Evolutionary conservation across 2,797 vertebrate genomes (phyloP).

Genomic region (Alca torda): DNA sequence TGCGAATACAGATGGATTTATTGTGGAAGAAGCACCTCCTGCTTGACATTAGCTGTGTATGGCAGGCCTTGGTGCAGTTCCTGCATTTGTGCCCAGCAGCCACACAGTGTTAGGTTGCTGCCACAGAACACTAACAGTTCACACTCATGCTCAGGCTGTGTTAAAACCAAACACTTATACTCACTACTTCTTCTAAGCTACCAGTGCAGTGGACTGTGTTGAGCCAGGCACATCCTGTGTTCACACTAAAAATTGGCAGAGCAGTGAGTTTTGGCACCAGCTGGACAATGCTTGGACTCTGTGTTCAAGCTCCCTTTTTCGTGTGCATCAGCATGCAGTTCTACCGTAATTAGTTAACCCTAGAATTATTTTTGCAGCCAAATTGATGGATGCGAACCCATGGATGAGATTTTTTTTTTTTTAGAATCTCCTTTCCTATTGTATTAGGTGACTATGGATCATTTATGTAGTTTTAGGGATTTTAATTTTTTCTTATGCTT

Average conservation of each 20-base stretch:
- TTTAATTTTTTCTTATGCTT: neutral
- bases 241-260: neutral
- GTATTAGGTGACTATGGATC: neutral
- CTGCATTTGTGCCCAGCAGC: neutral
- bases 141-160: neutral
- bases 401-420: neutral
- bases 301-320: neutral
- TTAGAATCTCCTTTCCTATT: neutral
- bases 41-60: neutral
- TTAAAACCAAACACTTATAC: neutral
- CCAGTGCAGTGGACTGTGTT: neutral
- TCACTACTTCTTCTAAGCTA: neutral
- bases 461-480: neutral
- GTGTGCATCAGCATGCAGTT: neutral
- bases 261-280: neutral
- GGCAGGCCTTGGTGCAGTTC: neutral
- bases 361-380: neutral
- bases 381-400: neutral
- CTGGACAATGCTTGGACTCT: neutral
- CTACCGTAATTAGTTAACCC: neutral
- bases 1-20: neutral
- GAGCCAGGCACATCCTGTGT: neutral
- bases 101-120: neutral
- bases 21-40: neutral
- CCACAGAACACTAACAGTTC: neutral